A percentile compares a stretch with the other conserved stretches of the same genome.
Conservation (phyloP, 2,888 invertebrate species). For the Trissolcus brochymenae region DNA sequence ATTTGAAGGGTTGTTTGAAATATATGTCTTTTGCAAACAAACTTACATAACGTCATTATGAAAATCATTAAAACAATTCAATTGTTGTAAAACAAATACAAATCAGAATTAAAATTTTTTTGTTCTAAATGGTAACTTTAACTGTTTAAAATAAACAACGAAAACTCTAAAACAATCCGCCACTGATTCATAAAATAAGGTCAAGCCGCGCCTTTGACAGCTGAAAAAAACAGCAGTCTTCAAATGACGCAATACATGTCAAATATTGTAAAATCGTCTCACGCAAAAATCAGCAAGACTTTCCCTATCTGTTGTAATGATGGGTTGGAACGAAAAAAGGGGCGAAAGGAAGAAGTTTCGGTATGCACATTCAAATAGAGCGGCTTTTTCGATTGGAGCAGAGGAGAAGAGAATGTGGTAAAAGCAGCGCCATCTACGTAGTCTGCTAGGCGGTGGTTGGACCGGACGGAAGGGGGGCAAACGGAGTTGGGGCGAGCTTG, state of each 20-base stretch:
- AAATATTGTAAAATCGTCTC: neutral
- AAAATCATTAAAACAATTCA: too few species aligned
- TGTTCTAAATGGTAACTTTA: too few species aligned
- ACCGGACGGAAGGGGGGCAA: conserved; percentile 14
- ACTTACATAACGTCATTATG: too few species aligned
- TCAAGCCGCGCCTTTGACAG: too few species aligned
- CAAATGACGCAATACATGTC: neutral
- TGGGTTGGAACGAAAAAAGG: neutral
- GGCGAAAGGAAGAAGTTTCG: neutral
- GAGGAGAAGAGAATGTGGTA: neutral
- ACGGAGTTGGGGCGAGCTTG: conserved; percentile 44
- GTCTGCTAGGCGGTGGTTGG: conserved; percentile 25
- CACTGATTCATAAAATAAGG: too few species aligned
- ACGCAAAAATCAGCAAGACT: neutral
- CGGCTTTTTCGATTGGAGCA: neutral
- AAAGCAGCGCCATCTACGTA: conserved; percentile 37
- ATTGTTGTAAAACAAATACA: too few species aligned
- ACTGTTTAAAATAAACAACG: too few species aligned
- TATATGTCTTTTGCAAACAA: too few species aligned
- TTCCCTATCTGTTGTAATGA: neutral
- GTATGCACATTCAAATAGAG: neutral
- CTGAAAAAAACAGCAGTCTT: neutral
- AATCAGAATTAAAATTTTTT: too few species aligned
- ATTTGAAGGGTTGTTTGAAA: too few species aligned
- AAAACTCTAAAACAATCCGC: too few species aligned